Evolutionary conservation across 1,140 invertebrate genomes (phyloP).

Genomic region (Drosophila setifemur): DNA sequence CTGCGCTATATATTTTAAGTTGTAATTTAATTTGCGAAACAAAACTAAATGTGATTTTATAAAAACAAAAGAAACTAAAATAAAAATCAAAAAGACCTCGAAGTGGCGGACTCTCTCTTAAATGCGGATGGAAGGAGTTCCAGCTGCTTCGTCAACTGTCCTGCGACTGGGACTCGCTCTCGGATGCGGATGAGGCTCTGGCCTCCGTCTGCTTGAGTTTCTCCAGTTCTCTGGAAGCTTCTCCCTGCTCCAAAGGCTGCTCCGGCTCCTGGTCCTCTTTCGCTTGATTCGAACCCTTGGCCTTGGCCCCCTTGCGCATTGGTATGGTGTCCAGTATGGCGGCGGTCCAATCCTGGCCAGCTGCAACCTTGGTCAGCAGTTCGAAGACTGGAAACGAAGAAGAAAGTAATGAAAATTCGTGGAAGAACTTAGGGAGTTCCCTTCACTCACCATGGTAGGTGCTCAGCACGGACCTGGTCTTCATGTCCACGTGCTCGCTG

Average conservation of each 20-base stretch:
- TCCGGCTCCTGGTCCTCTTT: background rate
- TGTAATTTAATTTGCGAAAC: conserved; percentile 55
- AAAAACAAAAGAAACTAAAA: conserved; percentile 58
- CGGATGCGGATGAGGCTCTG: too few species aligned
- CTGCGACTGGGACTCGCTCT: background rate
- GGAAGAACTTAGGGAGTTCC: background rate
- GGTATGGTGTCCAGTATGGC: conserved; percentile 92
- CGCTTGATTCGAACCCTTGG: conserved; percentile 36
- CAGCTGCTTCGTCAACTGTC: too few species aligned
- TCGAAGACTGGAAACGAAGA: conserved; percentile 91
- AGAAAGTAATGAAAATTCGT: too few species aligned
- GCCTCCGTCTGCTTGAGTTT: background rate
- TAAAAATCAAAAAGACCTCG: conserved; percentile 55
- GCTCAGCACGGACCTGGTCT: conserved; percentile 96
- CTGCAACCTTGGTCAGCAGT: conserved; percentile 90
- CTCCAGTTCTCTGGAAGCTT: background rate
- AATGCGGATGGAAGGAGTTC: too few species aligned
- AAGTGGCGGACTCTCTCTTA: conserved; percentile 10
- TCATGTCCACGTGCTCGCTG: conserved; percentile 95
- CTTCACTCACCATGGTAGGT: conserved; percentile 94
- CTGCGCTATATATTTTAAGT: conserved; percentile 50
- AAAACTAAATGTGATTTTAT: conserved; percentile 62
- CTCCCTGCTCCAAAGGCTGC: background rate
- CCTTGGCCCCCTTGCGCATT: conserved; percentile 88
- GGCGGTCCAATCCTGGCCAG: conserved; percentile 92